Evolutionary conservation across 2,888 invertebrate species (phyloP).

Genomic region (Hedychridium roseum): DNA sequence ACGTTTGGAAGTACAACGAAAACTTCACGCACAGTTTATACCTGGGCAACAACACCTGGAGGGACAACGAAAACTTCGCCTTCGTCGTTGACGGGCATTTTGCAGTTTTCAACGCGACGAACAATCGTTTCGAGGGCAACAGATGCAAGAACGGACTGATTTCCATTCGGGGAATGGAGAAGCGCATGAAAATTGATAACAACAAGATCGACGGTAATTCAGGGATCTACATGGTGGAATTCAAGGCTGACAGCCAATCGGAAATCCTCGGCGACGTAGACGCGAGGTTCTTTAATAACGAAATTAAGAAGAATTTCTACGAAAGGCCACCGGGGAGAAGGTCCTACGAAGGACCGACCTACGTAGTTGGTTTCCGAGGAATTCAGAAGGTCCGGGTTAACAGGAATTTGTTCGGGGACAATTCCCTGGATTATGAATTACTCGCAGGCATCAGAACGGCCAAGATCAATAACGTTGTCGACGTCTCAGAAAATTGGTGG

Average conservation of each 20-base stretch:
- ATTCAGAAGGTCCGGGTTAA: conserved; percentile 93
- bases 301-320: conserved; percentile 76
- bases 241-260: conserved; percentile 89
- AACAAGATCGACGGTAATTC: conserved; percentile 83
- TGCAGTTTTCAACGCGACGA: conserved; percentile 85
- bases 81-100: conserved; percentile 93
- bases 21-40: conserved; percentile 92
- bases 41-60: conserved; percentile 87
- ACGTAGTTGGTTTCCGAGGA: conserved; percentile 90
- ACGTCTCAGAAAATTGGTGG: conserved; percentile 97
- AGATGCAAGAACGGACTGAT: conserved; percentile 82
- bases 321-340: conserved; percentile 59
- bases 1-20: conserved; percentile 95
- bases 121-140: conserved; percentile 86
- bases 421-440: conserved; percentile 86
- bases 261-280: conserved; percentile 88
- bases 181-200: conserved; percentile 83
- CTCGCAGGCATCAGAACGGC: conserved; percentile 92
- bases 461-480: conserved; percentile 83
- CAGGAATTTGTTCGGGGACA: conserved; percentile 86
- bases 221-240: conserved; percentile 85
- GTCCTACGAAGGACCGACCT: conserved; percentile 70
- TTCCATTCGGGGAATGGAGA: conserved; percentile 93
- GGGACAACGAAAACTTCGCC: conserved; percentile 84
- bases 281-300: conserved; percentile 81